Base-by-base conservation (phyloP, 2,888 invertebrate genomes). In the Urechis unicinctus region DNA sequence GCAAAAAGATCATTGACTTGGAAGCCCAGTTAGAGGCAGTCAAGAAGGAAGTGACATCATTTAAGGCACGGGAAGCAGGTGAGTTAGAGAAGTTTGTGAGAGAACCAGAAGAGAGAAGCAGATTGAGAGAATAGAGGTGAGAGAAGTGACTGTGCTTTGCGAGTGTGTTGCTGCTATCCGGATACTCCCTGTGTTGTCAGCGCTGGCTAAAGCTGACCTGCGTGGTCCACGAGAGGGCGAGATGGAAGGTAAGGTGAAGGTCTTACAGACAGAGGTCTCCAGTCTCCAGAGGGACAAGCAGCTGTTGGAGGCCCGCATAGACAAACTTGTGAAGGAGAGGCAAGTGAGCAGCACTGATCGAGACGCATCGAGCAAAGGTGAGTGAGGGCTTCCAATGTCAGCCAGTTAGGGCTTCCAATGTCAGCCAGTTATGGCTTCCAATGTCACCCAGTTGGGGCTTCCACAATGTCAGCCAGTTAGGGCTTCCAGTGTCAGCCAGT, bases 291-390 rank as follows among this genome's bases (percentile, higher is more conserved):
- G 50, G 25, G 48, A 56, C 28, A 63, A 62, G 43, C 52, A 57
- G 6, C n/a, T 36, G 28, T 21, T 52, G 22, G 24, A 69, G 55
- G 66, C 62, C 22, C 68, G 67, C 1, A 54, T 74, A 24, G 71
- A 73, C 42, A 60, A 66, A 47, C 60, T 71, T 53, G 63, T 67
- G 61, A 68, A 68, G 52, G 70, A 70, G 50, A 70, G 70, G 59
- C 64, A 55, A 21, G n/a, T n/a, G n/a, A n/a, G n/a, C n/a, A n/a
- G n/a, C n/a, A n/a, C n/a, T n/a, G n/a, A n/a, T n/a, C n/a, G n/a
- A n/a, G n/a, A n/a, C n/a, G n/a, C n/a, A n/a, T n/a, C n/a, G n/a
- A n/a, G n/a, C n/a, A n/a, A n/a, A n/a, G n/a, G n/a, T n/a, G n/a
- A n/a, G n/a, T n/a, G n/a, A n/a, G n/a, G n/a, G n/a, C n/a, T n/a